Conservation (phyloP, 2,113 vertebrate species). For the Grammomys dolichurus region DNA sequence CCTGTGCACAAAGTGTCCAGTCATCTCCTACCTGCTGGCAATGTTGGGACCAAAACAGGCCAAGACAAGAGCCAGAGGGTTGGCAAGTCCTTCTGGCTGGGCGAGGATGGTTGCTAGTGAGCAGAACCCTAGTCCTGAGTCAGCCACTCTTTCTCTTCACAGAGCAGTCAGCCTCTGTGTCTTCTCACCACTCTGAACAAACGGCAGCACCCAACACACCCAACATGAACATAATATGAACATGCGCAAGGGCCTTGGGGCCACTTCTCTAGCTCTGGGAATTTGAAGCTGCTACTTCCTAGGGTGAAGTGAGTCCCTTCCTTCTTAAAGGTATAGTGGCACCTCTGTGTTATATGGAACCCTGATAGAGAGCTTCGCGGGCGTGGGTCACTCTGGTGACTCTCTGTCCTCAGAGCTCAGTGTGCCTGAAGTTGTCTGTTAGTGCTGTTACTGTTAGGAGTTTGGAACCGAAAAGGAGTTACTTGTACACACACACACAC, state of each 20-base stretch:
- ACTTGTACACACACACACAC: neutral
- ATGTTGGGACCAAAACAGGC: neutral
- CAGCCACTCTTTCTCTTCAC: neutral
- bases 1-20: neutral
- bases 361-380: fast-evolving
- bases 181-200: neutral
- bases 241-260: neutral
- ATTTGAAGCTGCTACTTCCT: neutral
- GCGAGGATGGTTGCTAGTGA: neutral
- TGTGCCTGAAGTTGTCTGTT: neutral
- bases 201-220: neutral
- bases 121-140: neutral
- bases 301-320: neutral
- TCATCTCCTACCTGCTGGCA: neutral
- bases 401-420: neutral
- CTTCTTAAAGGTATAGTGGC: neutral
- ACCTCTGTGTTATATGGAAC: neutral
- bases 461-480: neutral
- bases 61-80: neutral
- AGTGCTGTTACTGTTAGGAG: neutral
- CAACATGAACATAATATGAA: neutral
- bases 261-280: neutral
- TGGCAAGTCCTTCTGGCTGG: neutral
- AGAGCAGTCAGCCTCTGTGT: neutral
- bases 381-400: neutral